Evolutionary conservation across 2,888 invertebrate species (phyloP).

Genomic region (Metopia argyrocephala): DNA sequence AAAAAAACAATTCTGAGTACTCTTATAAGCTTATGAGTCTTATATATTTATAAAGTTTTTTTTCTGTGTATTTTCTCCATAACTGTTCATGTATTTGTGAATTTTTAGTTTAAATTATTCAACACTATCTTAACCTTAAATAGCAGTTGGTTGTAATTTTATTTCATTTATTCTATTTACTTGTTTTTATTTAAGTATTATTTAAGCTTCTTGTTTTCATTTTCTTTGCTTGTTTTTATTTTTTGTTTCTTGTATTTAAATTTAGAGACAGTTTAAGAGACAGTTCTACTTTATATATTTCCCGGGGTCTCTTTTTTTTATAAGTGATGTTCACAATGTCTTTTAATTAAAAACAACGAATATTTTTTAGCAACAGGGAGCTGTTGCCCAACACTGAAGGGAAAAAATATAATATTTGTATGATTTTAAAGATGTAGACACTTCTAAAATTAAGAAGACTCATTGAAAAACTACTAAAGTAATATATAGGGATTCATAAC

Average conservation of each 20-base stretch:
- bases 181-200: not conserved
- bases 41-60: not conserved
- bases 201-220: slow-evolving; percentile 21
- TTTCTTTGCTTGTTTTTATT: too few relatives aligned
- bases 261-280: not conserved
- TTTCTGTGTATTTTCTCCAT: not conserved
- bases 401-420: too few relatives aligned
- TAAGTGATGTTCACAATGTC: not conserved
- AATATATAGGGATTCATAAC: too few relatives aligned
- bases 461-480: too few relatives aligned
- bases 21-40: not conserved
- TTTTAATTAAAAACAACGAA: too few relatives aligned
- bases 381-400: too few relatives aligned
- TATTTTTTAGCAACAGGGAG: too few relatives aligned
- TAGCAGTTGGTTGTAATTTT: slow-evolving; percentile 32
- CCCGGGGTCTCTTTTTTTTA: too few relatives aligned
- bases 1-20: not conserved
- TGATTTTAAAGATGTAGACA: too few relatives aligned
- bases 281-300: too few relatives aligned
- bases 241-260: slow-evolving; percentile 6
- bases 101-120: slow-evolving; percentile 32
- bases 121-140: slow-evolving; percentile 32
- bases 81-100: not conserved
- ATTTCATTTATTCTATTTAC: not conserved
- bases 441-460: too few relatives aligned